Conservation (phyloP, 2,888 invertebrate species). For the Neoscelio sp. region DNA sequence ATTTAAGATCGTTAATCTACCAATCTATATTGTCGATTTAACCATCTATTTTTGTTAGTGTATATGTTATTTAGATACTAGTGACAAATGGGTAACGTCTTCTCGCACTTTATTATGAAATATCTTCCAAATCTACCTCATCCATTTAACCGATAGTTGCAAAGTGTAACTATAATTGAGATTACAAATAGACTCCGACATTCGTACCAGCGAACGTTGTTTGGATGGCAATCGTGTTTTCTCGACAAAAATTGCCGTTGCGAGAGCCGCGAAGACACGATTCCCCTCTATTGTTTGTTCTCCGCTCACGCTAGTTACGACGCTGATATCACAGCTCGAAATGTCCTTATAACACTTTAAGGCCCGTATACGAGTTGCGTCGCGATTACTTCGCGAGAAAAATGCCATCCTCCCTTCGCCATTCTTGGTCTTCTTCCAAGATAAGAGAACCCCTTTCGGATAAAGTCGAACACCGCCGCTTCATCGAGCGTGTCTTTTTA, state of each 20-base stretch:
- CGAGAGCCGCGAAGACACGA: conserved; percentile 54
- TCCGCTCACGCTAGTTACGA: conserved; percentile 47
- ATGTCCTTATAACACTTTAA: conserved; percentile 62
- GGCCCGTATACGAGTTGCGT: conserved; percentile 62
- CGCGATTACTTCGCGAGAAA: conserved; percentile 64
- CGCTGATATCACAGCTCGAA: conserved; percentile 58
- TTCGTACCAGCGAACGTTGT: conserved; percentile 23
- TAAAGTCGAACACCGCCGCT: conserved; percentile 42
- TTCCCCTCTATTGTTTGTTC: conserved; percentile 57
- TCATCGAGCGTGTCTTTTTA: conserved; percentile 60
- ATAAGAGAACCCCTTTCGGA: conserved; percentile 50
- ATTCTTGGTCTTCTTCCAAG: conserved; percentile 57
- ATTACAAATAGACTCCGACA: conserved; percentile 54
- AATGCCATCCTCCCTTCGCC: conserved; percentile 29
- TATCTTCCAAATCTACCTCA: conserved; percentile 32
- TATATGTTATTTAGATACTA: too few relatives aligned
- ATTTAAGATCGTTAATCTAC: too few relatives aligned
- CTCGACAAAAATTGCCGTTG: conserved; percentile 52
- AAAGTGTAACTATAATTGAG: conserved; percentile 58
- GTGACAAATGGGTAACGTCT: conserved; percentile 2
- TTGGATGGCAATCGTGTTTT: conserved; percentile 46
- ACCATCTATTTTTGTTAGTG: too few relatives aligned
- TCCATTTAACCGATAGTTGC: conserved; percentile 16
- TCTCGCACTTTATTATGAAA: not conserved
- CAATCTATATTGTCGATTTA: too few relatives aligned